A percentile compares a stretch with the other conserved stretches of the same genome.
Evolutionary conservation across 2,113 vertebrate genomes (phyloP).

Genomic region (Lepus timidus): DNA sequence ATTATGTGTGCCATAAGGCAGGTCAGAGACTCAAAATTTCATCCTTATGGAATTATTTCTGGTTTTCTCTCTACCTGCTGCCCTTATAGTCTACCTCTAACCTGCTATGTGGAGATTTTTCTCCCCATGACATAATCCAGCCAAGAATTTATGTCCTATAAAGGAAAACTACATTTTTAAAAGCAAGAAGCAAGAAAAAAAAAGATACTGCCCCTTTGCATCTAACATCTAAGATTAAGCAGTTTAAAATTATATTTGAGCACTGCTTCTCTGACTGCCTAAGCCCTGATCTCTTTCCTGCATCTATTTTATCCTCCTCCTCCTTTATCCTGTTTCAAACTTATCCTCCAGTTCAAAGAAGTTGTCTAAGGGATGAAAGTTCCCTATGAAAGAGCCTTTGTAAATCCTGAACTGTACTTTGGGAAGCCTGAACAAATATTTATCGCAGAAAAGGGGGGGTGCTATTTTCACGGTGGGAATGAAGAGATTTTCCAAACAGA

Average conservation of each 20-base stretch:
- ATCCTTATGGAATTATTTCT: background rate
- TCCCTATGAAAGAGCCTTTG: conserved; percentile 37
- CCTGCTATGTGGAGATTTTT: background rate
- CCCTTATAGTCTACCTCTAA: background rate
- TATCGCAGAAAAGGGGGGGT: background rate
- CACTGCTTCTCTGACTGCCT: conserved; percentile 2
- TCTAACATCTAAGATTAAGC: conserved; percentile 38
- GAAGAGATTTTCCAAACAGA: conserved; percentile 48
- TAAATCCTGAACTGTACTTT: conserved; percentile 38
- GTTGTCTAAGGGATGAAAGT: conserved; percentile 44
- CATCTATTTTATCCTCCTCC: conserved; percentile 53
- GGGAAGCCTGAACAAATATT: conserved; percentile 62
- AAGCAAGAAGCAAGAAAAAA: background rate
- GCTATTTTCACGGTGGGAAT: conserved; percentile 62
- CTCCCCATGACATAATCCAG: background rate
- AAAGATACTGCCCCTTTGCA: background rate
- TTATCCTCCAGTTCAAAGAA: conserved; percentile 67
- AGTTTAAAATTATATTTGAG: conserved; percentile 49
- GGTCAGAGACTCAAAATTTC: background rate
- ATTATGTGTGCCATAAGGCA: background rate
- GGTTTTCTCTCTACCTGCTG: background rate
- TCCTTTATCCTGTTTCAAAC: conserved; percentile 64
- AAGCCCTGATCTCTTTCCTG: conserved; percentile 43
- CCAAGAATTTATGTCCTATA: background rate
- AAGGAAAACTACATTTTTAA: background rate